Evolutionary conservation across 2,113 vertebrate species (phyloP).

Genomic region (Turnix velox): DNA sequence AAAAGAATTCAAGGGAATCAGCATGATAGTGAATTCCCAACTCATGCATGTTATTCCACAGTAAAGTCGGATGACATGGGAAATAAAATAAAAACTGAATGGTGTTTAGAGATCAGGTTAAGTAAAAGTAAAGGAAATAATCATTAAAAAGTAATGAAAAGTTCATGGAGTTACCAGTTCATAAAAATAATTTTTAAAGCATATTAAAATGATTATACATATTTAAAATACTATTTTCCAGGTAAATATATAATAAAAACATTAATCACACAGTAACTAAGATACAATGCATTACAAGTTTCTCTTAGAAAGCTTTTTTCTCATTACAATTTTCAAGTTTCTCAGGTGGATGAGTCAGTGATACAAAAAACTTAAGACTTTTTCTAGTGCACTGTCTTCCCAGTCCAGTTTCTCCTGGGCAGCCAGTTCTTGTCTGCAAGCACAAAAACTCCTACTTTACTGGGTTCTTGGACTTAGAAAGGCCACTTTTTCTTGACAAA

Average conservation of each 20-base stretch:
- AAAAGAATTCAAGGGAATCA: neutral
- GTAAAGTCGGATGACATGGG: neutral
- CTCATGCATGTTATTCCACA: neutral
- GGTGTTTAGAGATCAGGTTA: neutral
- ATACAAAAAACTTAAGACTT: neutral
- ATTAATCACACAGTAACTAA: neutral
- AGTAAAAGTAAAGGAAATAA: neutral
- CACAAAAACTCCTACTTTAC: neutral
- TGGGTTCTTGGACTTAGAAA: neutral
- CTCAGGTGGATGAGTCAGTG: neutral
- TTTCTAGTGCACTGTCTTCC: neutral
- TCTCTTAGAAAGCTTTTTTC: neutral
- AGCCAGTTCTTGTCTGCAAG: neutral
- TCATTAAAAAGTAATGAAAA: neutral
- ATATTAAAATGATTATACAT: neutral
- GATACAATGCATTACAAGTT: neutral
- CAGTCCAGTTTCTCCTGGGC: neutral
- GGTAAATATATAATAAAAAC: conserved; percentile 30
- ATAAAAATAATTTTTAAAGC: neutral
- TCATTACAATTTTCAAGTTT: conserved; percentile 7
- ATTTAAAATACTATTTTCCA: conserved; percentile 44
- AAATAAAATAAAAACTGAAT: neutral
- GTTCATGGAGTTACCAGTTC: neutral
- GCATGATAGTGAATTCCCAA: neutral
- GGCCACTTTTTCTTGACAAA: neutral